Percentiles rank a stretch among this genome's conserved stretches.
These are phyloP conservation scores for Micromussa lordhowensis DNA, from an alignment of 92 coral and sea anemone species.

Conservation along the genomic window DNA sequence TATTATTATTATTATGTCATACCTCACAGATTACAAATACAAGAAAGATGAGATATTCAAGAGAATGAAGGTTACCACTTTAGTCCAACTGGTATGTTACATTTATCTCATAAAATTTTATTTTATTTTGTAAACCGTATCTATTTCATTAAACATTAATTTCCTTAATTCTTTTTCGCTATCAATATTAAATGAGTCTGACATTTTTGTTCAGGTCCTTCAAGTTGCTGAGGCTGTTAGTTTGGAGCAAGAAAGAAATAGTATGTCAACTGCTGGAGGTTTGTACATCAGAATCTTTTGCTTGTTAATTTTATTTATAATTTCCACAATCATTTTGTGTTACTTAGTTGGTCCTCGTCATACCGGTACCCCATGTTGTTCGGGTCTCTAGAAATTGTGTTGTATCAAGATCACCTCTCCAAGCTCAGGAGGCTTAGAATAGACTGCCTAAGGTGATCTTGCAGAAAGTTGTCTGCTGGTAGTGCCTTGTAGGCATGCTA, in stretches of 20 bases:
- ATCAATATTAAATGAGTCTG: neutral
- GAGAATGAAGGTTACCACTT: constrained; percentile 91
- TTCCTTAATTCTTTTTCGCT: too few species aligned
- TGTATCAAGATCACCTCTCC: too few species aligned
- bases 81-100: constrained; percentile 90
- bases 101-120: too few species aligned
- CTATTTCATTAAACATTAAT: too few species aligned
- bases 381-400: too few species aligned
- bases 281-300: neutral
- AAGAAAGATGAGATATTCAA: constrained; percentile 97
- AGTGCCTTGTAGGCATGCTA: too few species aligned
- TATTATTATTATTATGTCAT: too few species aligned
- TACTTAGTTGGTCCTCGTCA: neutral
- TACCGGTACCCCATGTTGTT: too few species aligned
- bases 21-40: constrained; percentile 85
- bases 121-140: too few species aligned
- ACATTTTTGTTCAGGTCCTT: constrained; percentile 69
- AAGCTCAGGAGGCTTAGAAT: too few species aligned
- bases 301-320: neutral
- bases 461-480: too few species aligned
- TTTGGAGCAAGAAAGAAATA: constrained; percentile 89
- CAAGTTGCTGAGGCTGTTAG: constrained; percentile 94
- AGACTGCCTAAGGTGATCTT: too few species aligned
- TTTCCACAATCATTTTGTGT: neutral
- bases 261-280: constrained; percentile 80